Evolutionary conservation across 2,113 vertebrate genomes (phyloP).

Genomic region (chimpanzee (Pan troglodytes)): NHGRI_mPanTro3-v2.1_pri NC_072402.2:28799001-28799500

Average conservation of each 20-base stretch:
- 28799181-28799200: slow-evolving; percentile 19
- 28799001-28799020: slow-evolving; percentile 67
- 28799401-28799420: not conserved
- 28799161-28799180: slow-evolving; percentile 54
- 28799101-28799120: not conserved
- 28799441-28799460: not conserved
- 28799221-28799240: not conserved
- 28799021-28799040: slow-evolving; percentile 25
- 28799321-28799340: not conserved
- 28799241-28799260: not conserved
- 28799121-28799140: slow-evolving; percentile 8
- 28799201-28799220: not conserved
- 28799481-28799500: not conserved
- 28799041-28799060: slow-evolving; percentile 50
- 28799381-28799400: slow-evolving; percentile 40
- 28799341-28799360: not conserved
- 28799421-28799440: not conserved
- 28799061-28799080: slow-evolving; percentile 37
- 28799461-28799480: not conserved
- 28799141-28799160: slow-evolving; percentile 2
- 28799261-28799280: not conserved
- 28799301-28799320: not conserved
- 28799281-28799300: slow-evolving; percentile 13
- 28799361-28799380: slow-evolving; percentile 10
- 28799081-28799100: slow-evolving; percentile 18